Base-by-base conservation (phyloP, 2,888 invertebrate species). In the Entomobrya proxima region DNA sequence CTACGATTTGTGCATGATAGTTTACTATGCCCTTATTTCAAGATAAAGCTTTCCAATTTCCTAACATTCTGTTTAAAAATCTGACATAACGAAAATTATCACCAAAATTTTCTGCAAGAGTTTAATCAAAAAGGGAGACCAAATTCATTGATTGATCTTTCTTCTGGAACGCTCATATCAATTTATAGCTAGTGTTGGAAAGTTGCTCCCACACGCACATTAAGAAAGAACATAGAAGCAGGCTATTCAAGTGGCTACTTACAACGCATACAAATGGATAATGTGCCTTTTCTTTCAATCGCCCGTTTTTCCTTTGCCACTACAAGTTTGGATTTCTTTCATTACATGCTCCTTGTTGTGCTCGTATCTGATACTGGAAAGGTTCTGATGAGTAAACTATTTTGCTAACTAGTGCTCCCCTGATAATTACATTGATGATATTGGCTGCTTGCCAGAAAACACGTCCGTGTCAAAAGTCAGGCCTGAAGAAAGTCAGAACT, bases 361-460 rank as follows among this genome's bases (percentile, higher is more conserved):
- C n/a, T 52, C 6, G 18, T 55, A 18, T 55, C n/a, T 9, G 5
- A 18, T 24, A 11, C 13, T 5, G 32, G n/a, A 21, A 64, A 18
- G 13, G 37, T 11, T 40, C 64, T 64, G 37, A 44, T 30, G 18
- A 61, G 69, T 44, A 82, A 75, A 69, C 30, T 55, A 18, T 72
- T 72, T 72, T 32, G 18, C 61, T 75, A 75, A 82, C 74, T 74
- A 64, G 30, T 24, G 21, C 58, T 72, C 75, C 87, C 87, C 47
- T 82, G 87, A 89, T 89, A 89, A 89, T 89, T 89, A 89, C 87
- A 84, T 79, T 87, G 89, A 88, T 88, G 88, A 89, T 87, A 85
- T 89, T 89, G 89, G 89, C 89, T 83, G 86, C 86, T 87, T 86
- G 88, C 89, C 89, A 88, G 61, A 69, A 75, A 55, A 50, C 11